Base-by-base conservation (phyloP, 2,888 invertebrate genomes). In the Drosophila robusta region DNA sequence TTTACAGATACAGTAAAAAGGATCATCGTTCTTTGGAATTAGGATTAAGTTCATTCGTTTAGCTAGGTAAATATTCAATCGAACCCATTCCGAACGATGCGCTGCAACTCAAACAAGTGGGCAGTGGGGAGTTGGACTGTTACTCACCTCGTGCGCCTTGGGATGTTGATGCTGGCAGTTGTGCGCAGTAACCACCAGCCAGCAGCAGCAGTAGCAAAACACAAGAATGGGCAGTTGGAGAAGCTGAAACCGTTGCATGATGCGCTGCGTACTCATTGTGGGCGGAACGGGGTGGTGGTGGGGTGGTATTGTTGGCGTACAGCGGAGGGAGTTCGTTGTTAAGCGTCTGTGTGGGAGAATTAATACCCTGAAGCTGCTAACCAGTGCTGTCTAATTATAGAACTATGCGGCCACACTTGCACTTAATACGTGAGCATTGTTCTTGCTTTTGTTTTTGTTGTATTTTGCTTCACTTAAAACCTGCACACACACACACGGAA, bases 101-200 rank as follows among this genome's bases (percentile, higher is more conserved):
- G 34, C 4, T 12, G 12, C 12, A 34, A 12, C 34, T 4, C 34
- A 12, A 34, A 34, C 34, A 12, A 34, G 34, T 34, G 26, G 8
- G 8, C 0, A 29, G 26, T 29, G 34, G 34, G 34, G 34, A 34
- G 34, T 38, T 16, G 34, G 2, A 8, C 3, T 8, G 24, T n/a
- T 54, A 82, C 90, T 89, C 90, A 95, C 95, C 94, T 95, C 95
- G 89, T 95, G 94, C 60, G 93, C 94, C 87, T 94, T 94, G 3
- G 95, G 95, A 91, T 95, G 95, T 70, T 94, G 93, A 82, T 95
- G 95, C 51, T 93, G 94, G 91, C 95, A 95, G 78, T 94, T 93
- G 81, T 90, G 90, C 24, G 83, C 82, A 41, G 57, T 61, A 8
- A 60, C 66, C 38, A 60, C 24, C 41, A 64, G 49, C 58, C 51